Conservation (phyloP, 2,888 invertebrate genomes). For the Andrena fulva region DNA sequence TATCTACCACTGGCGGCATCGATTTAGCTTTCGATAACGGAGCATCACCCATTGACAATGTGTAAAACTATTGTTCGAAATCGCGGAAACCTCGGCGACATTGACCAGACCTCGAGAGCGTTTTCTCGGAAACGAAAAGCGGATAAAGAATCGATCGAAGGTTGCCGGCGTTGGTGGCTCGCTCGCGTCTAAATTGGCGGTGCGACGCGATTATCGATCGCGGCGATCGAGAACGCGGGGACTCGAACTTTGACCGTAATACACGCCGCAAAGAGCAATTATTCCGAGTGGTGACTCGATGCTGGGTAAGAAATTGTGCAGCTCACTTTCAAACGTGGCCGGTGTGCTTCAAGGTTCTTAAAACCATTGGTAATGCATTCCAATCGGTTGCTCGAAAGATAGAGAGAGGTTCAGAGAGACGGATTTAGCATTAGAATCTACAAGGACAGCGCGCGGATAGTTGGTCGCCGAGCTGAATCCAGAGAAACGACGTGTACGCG, state of each 20-base stretch:
- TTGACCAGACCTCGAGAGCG: neutral
- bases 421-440: conserved; percentile 76
- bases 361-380: conserved; percentile 75
- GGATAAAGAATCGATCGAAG: neutral
- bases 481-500: conserved; percentile 62
- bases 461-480: conserved; percentile 66
- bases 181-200: neutral
- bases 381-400: conserved; percentile 74
- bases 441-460: conserved; percentile 71
- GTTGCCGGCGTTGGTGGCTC: neutral
- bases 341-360: conserved; percentile 74
- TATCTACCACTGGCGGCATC: conserved; percentile 42
- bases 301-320: conserved; percentile 70
- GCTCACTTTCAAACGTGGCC: conserved; percentile 74
- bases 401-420: conserved; percentile 74
- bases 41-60: neutral
- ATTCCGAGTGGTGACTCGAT: conserved; percentile 67
- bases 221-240: conserved; percentile 18
- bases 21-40: conserved; percentile 54
- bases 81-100: conserved; percentile 12
- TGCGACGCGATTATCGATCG: conserved; percentile 18
- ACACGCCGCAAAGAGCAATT: conserved; percentile 58
- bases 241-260: conserved; percentile 63
- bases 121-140: conserved; percentile 1
- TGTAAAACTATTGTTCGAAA: conserved; percentile 39